These are phyloP conservation scores for Fragum whitleyi DNA, from an alignment of 2,888 invertebrate species.

Conservation along the genomic window DNA sequence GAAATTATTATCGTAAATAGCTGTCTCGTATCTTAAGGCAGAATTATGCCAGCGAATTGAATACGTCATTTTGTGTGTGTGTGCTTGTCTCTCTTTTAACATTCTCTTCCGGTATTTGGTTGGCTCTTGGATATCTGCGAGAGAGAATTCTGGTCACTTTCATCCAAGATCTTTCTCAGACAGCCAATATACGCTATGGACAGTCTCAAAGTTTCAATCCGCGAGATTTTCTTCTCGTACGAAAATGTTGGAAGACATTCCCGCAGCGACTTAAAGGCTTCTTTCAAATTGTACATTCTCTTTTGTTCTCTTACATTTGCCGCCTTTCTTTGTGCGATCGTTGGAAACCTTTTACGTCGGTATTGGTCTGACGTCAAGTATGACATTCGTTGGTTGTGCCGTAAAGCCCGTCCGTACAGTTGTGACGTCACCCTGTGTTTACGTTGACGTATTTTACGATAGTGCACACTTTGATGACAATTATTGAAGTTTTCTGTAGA, in stretches of 20 bases:
- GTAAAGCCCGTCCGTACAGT: background rate
- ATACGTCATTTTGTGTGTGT: no score
- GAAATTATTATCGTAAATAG: no score
- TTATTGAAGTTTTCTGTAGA: background rate
- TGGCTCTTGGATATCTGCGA: slow-evolving; percentile 1
- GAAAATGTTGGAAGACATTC: slow-evolving; percentile 57
- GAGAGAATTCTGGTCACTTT: slow-evolving; percentile 12
- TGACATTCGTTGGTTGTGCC: background rate
- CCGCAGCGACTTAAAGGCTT: slow-evolving; percentile 55
- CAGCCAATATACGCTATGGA: slow-evolving; percentile 58
- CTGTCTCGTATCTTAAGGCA: no score
- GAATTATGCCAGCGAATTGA: no score
- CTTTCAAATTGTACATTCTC: slow-evolving; percentile 62
- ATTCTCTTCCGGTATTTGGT: slow-evolving; percentile 13
- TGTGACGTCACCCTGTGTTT: slow-evolving; percentile 1
- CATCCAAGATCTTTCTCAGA: slow-evolving; percentile 37
- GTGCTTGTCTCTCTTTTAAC: background rate
- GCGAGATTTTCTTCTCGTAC: slow-evolving; percentile 55
- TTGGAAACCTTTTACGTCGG: slow-evolving; percentile 45
- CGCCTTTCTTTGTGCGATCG: slow-evolving; percentile 57
- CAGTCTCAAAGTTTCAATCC: slow-evolving; percentile 61
- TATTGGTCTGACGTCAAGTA: background rate
- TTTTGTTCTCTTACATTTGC: slow-evolving; percentile 60
- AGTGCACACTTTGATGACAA: background rate
- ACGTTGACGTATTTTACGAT: slow-evolving; percentile 6